Base-by-base conservation (phyloP, 53 echinoderm and acorn worm species). In the Mesocentrotus franciscanus region DNA sequence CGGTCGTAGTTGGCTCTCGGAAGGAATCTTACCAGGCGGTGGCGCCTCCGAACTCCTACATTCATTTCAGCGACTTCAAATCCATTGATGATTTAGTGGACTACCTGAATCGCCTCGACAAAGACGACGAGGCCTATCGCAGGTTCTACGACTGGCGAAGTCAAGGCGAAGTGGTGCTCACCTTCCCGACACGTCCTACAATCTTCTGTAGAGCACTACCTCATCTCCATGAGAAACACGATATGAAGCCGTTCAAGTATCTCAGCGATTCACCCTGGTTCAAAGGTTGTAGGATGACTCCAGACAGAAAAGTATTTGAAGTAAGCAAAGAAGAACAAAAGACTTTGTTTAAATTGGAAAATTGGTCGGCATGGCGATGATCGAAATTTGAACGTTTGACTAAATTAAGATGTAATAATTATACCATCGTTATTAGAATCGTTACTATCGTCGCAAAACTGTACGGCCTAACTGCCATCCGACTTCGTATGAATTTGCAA, bases 31-130 rank as follows among this genome's bases (percentile, higher is more conserved):
- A 96, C 92, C 94, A 97, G n/a, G 95, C 92, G 58, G 95, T 97
- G 22, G 98, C 97, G 6, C 98, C 98, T n/a, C 97, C 97, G 4
- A 96, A 96, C 57, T 98, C 98, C 0, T 98, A 81, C 85, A 98
- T 98, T 42, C 98, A 98, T 71, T 74, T 96, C 61, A 94, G 97
- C 32, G 97, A 98, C 87, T 97, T 96, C 78, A 49, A 96, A 35
- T 87, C 60, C 60, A 85, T 78, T 14, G 84, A 93, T 15, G 96
- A 97, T 20, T 92, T 98, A 6, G 97, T 95, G 2, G 24, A 95
- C 0, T 97, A 97, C 95, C 71, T 98, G 17, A 49, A 95, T 16
- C 71, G 92, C 34, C 92, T 98, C 2, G 94, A 92, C 92, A 42
- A 92, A 20, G 95, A 97, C 30, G 96, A 97, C 16, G 95, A 95